A percentile compares a stretch with the other conserved stretches of the same genome.
phyloP scores from a whole-genome alignment of 2,888 invertebrate genomes.

The Eupeodes luniger region DNA sequence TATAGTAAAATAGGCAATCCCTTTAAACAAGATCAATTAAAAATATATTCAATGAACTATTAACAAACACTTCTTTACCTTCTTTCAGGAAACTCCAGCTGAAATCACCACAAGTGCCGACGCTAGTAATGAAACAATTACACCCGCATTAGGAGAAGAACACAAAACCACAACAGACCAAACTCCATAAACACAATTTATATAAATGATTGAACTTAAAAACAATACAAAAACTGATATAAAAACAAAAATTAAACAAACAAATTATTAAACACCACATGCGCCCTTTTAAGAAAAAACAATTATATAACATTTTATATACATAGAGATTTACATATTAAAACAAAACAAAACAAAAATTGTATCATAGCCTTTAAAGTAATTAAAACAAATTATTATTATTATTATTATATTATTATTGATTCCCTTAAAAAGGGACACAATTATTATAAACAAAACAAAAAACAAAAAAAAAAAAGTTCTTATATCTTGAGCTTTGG shows the following conservation, averaged over 20 bases:
- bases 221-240: conserved; percentile 41
- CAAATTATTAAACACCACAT: conserved; percentile 54
- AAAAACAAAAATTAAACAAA: conserved; percentile 16
- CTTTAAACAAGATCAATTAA: no score
- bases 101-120: conserved; percentile 81
- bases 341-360: conserved; percentile 33
- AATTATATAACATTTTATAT: conserved; percentile 75
- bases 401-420: conserved; percentile 39
- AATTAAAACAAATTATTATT: conserved; percentile 51
- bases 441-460: conserved; percentile 32
- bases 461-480: conserved; percentile 44
- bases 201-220: conserved; percentile 11
- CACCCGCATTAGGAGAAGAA: conserved; percentile 37
- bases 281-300: conserved; percentile 70
- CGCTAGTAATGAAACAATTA: conserved; percentile 78
- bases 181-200: conserved; percentile 50
- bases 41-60: no score
- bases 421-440: conserved; percentile 66
- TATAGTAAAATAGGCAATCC: no score
- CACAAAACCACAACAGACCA: conserved; percentile 68
- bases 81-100: conserved; percentile 82
- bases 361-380: conserved; percentile 72
- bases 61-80: neutral
- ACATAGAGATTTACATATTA: conserved; percentile 69
- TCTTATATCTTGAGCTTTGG: conserved; percentile 58